A percentile compares a stretch with the other conserved stretches of the same genome.
These are phyloP conservation scores for Tachina fera DNA, from an alignment of 2,888 invertebrate genomes.

Conservation along the genomic window DNA sequence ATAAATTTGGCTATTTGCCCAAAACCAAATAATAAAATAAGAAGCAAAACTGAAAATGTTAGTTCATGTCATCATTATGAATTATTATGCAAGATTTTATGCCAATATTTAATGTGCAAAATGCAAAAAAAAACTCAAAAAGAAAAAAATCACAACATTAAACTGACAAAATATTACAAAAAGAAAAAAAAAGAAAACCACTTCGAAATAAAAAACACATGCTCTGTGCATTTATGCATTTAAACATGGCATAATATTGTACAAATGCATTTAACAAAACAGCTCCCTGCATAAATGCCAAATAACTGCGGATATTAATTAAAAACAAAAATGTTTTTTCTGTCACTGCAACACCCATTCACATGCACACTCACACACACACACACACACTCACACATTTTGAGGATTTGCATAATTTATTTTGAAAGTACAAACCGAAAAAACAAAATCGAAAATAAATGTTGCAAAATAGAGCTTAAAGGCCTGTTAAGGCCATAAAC, in stretches of 20 bases:
- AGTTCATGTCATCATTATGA: constrained; percentile 64
- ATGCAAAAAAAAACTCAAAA: constrained; percentile 11
- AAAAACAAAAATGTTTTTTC: constrained; percentile 51
- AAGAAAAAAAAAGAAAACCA: background rate
- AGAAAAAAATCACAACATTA: constrained; percentile 25
- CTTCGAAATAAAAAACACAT: constrained; percentile 51
- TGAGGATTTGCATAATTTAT: constrained; percentile 66
- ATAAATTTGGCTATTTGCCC: constrained; percentile 66
- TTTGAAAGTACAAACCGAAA: constrained; percentile 19
- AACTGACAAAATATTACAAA: constrained; percentile 48
- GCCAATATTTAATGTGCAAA: constrained; percentile 63
- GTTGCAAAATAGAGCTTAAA: constrained; percentile 50
- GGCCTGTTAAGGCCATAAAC: constrained; percentile 57
- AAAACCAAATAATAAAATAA: constrained; percentile 33
- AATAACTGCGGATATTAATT: constrained; percentile 65
- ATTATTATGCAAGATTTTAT: constrained; percentile 67
- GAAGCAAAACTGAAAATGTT: constrained; percentile 35
- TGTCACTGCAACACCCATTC: background rate
- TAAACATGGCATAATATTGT: constrained; percentile 44
- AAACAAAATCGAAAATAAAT: constrained; percentile 39
- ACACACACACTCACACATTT: background rate
- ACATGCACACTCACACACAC: background rate
- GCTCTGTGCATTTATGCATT: constrained; percentile 56
- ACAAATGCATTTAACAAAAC: constrained; percentile 51
- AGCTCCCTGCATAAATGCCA: constrained; percentile 59